phyloP scores from a whole-genome alignment of 2,113 vertebrate species.

The Melanotaenia duboulayi region DNA sequence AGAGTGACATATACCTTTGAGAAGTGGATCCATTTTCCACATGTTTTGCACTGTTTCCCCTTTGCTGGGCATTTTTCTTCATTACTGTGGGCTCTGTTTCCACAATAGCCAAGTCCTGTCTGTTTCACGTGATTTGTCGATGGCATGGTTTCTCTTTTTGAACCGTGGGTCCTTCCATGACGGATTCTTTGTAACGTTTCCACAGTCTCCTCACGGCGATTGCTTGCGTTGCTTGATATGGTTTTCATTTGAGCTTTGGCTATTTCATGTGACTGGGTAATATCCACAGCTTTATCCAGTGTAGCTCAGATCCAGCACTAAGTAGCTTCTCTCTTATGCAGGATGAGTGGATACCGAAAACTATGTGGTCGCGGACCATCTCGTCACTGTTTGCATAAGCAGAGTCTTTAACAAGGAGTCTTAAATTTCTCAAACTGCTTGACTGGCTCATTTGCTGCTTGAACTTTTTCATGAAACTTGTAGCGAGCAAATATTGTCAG shows the following conservation, averaged over 20 bases:
- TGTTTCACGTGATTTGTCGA: too few relatives aligned
- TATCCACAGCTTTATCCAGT: too few relatives aligned
- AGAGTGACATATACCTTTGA: neutral
- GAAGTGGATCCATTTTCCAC: neutral
- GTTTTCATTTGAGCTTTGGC: too few relatives aligned
- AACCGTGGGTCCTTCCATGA: too few relatives aligned
- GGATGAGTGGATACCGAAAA: too few relatives aligned
- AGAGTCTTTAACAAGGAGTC: neutral
- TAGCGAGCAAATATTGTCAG: neutral
- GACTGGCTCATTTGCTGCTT: neutral
- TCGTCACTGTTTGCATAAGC: neutral
- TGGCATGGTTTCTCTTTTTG: too few relatives aligned
- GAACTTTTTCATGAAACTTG: neutral
- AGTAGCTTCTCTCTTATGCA: neutral
- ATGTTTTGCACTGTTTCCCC: neutral
- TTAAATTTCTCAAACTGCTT: too few relatives aligned
- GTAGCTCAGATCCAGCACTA: neutral
- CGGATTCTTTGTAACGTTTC: rapidly evolving
- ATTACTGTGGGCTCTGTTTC: neutral
- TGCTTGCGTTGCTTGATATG: too few relatives aligned
- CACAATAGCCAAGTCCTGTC: neutral
- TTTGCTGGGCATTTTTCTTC: neutral
- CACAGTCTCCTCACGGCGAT: too few relatives aligned
- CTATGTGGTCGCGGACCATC: neutral
- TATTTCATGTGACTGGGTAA: too few relatives aligned